Conservation (phyloP, 2,797 vertebrate genomes). For the Hydrophis major region DNA sequence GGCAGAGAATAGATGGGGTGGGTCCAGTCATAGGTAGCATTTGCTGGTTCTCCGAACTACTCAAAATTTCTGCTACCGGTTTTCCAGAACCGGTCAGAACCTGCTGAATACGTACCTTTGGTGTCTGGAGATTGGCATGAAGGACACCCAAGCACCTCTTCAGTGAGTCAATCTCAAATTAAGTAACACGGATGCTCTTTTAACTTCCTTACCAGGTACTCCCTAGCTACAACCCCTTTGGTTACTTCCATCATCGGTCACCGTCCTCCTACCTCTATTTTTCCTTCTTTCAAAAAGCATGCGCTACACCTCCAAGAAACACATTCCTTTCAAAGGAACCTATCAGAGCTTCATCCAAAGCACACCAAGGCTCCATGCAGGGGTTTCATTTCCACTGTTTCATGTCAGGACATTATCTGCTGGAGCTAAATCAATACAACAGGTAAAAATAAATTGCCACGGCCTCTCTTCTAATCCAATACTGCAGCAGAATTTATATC, state of each 20-base stretch:
- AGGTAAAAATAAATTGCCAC: accelerated
- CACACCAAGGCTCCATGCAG: background rate
- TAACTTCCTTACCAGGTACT: background rate
- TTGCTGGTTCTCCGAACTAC: too few relatives aligned
- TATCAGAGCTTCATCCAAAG: background rate
- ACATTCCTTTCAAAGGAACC: background rate
- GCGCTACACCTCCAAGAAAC: accelerated
- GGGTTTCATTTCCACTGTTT: background rate
- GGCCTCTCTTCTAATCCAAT: background rate
- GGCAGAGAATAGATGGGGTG: too few relatives aligned
- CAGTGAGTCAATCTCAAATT: background rate
- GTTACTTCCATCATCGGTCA: background rate
- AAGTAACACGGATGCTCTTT: background rate
- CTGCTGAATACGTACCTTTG: too few relatives aligned
- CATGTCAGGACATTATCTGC: accelerated
- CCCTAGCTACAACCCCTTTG: background rate
- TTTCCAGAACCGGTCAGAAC: too few relatives aligned
- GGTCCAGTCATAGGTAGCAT: too few relatives aligned
- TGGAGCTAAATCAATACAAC: accelerated
- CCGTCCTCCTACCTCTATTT: background rate
- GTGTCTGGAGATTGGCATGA: background rate
- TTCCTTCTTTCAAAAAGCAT: background rate
- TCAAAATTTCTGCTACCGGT: too few relatives aligned
- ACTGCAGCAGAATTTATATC: background rate
- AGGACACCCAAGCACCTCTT: background rate